Evolutionary conservation across 2,113 vertebrate species (phyloP), one percentile per base, ranked within the genome.

Genomic region (Gymnarchus niloticus): DNA sequence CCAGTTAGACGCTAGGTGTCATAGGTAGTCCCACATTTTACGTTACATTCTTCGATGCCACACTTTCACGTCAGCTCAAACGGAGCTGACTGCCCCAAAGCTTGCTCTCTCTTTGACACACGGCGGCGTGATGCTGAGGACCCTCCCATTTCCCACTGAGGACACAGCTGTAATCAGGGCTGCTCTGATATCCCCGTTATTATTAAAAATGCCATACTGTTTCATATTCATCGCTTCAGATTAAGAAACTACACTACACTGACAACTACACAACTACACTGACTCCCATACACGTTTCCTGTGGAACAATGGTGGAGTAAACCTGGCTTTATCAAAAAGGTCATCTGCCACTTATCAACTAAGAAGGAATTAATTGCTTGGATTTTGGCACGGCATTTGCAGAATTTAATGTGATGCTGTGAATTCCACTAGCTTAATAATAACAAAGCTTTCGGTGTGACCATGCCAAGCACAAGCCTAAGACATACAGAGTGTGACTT

Each of bases 321-420:
- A 56, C 33, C 56, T 4, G 21, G 23, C 51, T 49, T 9, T 57
- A n/a, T 87, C 84, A 86, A 56, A 80, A 59, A 84, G 17, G n/a
- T n/a, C n/a, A 84, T 56, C 81, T 21, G 5, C 23, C 48, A 81
- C 85, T 88, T 49, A 61, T 86, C 17, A 25, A 84, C 23, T 77
- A 73, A 81, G 77, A 44, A 73, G 65, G 46, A 73, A 87, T 89
- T 89, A 89, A 88, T 88, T 87, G 83, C 48, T 83, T 83, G 52
- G 83, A 88, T 85, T 85, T 57, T 56, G 83, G 77, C 85, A 85
- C 81, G 77, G 28, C 61, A 91, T 87, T 81, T 85, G 59, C 33
- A 61, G n/a, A 87, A 89, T 87, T 77, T 84, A 87, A 46, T 56
- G 81, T 86, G 73, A 89, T 85, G 83, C 41, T 7, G 77, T 48